Conservation (phyloP, 2,113 vertebrate genomes). For the Microcebus murinus region DNA sequence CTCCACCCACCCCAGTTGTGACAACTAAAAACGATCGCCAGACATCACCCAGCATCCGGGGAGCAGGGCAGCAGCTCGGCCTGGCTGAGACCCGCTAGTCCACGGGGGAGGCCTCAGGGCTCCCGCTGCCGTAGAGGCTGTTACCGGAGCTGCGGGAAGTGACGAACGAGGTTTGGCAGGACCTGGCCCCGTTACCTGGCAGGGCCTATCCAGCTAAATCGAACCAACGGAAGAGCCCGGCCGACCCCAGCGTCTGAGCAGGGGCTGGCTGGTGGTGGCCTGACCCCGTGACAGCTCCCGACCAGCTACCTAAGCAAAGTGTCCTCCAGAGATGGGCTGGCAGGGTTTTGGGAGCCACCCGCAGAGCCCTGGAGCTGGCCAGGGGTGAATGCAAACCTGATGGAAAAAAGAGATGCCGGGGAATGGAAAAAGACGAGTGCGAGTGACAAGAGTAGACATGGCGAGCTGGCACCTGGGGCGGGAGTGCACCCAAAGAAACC, state of each 20-base stretch:
- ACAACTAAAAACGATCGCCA: not conserved
- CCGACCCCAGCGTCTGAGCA: not conserved
- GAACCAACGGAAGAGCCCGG: not conserved
- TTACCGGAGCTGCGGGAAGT: not conserved
- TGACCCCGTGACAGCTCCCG: not conserved
- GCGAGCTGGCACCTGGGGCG: not conserved
- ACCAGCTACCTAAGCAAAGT: not conserved
- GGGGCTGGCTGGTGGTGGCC: not conserved
- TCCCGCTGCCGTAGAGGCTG: too few relatives aligned
- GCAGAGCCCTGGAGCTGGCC: not conserved
- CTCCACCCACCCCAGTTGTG: not conserved
- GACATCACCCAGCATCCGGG: not conserved
- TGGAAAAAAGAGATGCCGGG: not conserved
- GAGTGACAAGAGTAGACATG: fast-evolving
- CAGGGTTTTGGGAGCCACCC: not conserved
- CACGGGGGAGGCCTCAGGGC: not conserved
- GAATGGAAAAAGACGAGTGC: not conserved
- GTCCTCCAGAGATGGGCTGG: not conserved
- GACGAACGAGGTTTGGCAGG: not conserved
- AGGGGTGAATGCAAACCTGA: not conserved
- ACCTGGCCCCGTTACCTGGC: not conserved
- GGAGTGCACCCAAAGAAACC: not conserved
- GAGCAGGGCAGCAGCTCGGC: not conserved
- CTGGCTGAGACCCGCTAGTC: fast-evolving
- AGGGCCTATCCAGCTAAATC: not conserved